Base-by-base conservation (phyloP, 1,140 invertebrate species). In the Caerostris darwini region DNA sequence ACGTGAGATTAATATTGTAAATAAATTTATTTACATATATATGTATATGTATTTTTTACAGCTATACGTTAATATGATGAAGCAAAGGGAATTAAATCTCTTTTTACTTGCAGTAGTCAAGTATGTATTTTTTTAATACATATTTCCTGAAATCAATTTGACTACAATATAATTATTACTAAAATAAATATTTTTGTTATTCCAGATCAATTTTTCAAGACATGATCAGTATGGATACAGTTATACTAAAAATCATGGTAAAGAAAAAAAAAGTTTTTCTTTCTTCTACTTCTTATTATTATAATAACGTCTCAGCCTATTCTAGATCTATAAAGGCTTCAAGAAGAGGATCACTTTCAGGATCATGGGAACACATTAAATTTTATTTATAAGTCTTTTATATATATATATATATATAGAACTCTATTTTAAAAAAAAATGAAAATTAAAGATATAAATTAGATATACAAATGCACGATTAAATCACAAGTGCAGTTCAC, bases 231-330 rank as follows among this genome's bases (percentile, higher is more conserved):
- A 97, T 98, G 97, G 98, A 98, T 95, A 97, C 97, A 53, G 96
- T 98, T 0, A 98, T 98, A 17, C 97, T 98, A 95, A 98, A 98
- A 95, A 97, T 98, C 82, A 97, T 98, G 96, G 96, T 97, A 95
- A 95, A 95, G 57, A 64, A 5, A 50, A 34, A 34, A 34, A 34
- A 34, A 34, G 34, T 34, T 34, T 34, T 34, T 34, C 2, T 34
- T 34, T 34, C 34, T 34, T 34, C 34, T 34, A 1, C 34, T 34
- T 34, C 0, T 34, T 34, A 34, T 34, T 34, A 34, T 34, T 34
- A 34, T 34, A 34, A 2, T 34, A 34, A 34, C 0, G 34, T 34
- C 34, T 34, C 2, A 34, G 34, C 34, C 34, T 34, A 34, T 34
- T 34, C 34, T 34, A 34, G 34, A 34, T 34, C 34, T 34, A 34